Conservation (phyloP, 2,888 invertebrate species). For the Synergus laeviventris region DNA sequence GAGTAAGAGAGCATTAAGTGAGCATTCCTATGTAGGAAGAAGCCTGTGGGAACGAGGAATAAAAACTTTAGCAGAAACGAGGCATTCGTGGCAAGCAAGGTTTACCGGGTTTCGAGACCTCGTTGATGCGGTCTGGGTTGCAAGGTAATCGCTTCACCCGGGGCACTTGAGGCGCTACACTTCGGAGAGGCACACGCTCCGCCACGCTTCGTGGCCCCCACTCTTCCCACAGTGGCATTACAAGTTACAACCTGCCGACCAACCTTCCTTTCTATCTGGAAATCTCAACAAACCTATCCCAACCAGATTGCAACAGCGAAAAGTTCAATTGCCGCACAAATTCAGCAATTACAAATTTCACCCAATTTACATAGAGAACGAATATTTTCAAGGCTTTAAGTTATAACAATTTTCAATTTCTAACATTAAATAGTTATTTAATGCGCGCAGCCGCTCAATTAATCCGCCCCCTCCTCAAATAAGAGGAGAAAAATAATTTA, state of each 20-base stretch:
- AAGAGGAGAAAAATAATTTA: too few relatives aligned
- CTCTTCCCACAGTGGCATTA: slow-evolving; percentile 45
- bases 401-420: too few relatives aligned
- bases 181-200: slow-evolving; percentile 67
- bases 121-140: slow-evolving; percentile 67
- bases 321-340: background rate
- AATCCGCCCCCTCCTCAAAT: too few relatives aligned
- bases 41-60: slow-evolving; percentile 50
- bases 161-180: slow-evolving; percentile 65
- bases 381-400: too few relatives aligned
- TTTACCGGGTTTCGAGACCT: slow-evolving; percentile 58
- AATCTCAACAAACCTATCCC: background rate
- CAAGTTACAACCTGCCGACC: slow-evolving; percentile 18
- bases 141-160: slow-evolving; percentile 70
- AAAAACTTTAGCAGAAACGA: slow-evolving; percentile 50
- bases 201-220: slow-evolving; percentile 70
- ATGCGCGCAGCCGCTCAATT: too few relatives aligned
- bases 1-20: slow-evolving; percentile 30
- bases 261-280: slow-evolving; percentile 11
- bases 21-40: slow-evolving; percentile 44
- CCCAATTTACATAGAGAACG: too few relatives aligned
- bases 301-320: background rate
- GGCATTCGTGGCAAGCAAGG: slow-evolving; percentile 56
- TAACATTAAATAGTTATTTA: too few relatives aligned
- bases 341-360: too few relatives aligned